Evolutionary conservation across 2,113 vertebrate genomes (phyloP).

Genomic region (Gymnocephalus cernua): DNA sequence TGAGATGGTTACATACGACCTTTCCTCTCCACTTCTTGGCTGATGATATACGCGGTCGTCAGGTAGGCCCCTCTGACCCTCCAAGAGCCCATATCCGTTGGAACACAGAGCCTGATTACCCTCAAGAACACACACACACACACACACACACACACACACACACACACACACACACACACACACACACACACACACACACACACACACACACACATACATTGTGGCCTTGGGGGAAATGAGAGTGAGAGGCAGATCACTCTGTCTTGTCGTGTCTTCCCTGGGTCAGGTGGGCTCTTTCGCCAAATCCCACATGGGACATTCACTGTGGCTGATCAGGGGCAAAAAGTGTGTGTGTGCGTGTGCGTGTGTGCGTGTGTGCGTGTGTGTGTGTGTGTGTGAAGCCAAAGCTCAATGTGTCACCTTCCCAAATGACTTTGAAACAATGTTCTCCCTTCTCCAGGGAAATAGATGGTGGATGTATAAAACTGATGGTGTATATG

Average conservation of each 20-base stretch:
- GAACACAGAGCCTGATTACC: conserved; percentile 72
- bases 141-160: conserved; percentile 26
- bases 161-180: conserved; percentile 31
- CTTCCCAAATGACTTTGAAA: conserved; percentile 55
- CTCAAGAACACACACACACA: conserved; percentile 42
- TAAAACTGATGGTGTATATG: conserved; percentile 22
- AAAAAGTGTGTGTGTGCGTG: neutral
- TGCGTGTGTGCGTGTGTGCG: conserved; percentile 15
- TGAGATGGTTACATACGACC: conserved; percentile 53
- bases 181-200: conserved; percentile 18
- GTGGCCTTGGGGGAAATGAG: conserved; percentile 57
- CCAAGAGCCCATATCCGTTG: conserved; percentile 50
- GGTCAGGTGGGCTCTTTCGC: conserved; percentile 31
- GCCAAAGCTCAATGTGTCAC: conserved; percentile 38
- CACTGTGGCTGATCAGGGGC: conserved; percentile 7
- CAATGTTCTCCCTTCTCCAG: conserved; percentile 15
- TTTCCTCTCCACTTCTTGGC: conserved; percentile 60
- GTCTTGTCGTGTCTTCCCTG: conserved; percentile 37
- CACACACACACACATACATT: conserved; percentile 27
- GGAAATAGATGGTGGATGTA: conserved; percentile 25
- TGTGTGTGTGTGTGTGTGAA: conserved; percentile 4
- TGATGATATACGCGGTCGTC: conserved; percentile 67
- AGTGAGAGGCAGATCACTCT: conserved; percentile 43
- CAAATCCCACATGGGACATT: conserved; percentile 46
- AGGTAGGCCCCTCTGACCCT: conserved; percentile 62